Evolutionary conservation across 2,888 invertebrate species (phyloP), one percentile per base, ranked within the genome.

Genomic region (Tillus elongatus): DNA sequence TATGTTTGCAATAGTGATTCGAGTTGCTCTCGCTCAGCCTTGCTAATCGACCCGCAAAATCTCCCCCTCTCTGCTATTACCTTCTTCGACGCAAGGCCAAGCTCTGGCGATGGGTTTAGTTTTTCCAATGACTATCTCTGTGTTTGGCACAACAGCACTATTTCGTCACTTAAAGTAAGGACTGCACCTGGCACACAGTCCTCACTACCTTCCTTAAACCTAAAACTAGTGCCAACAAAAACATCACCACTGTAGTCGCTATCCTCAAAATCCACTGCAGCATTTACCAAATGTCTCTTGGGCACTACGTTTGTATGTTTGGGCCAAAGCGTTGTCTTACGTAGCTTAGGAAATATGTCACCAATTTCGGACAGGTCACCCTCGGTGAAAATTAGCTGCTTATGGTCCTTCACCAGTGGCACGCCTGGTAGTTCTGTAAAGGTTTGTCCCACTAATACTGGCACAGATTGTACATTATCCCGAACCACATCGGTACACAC

Each of bases 361-460:
- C n/a, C n/a, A n/a, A n/a, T n/a, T n/a, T n/a, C n/a, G n/a, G n/a
- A n/a, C n/a, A n/a, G n/a, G n/a, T n/a, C n/a, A n/a, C n/a, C n/a
- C n/a, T n/a, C n/a, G n/a, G n/a, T n/a, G n/a, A n/a, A n/a, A n/a
- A n/a, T n/a, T n/a, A n/a, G n/a, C n/a, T n/a, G n/a, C n/a, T n/a
- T n/a, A n/a, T n/a, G n/a, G n/a, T n/a, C n/a, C n/a, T n/a, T n/a
- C n/a, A n/a, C n/a, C n/a, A n/a, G n/a, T 15, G 36, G 10, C 15
- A 49, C 35, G 30, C 37, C 34, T 6, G 44, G 36, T n/a, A 38
- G 15, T 33, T 48, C 45, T 2, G 47, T 45, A 14, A 49, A 45
- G 13, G 35, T 40, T 30, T 43, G 35, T 41, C 30, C n/a, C n/a
- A n/a, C n/a, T n/a, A n/a, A n/a, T n/a, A n/a, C n/a, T n/a, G n/a